A percentile compares a stretch with the other conserved stretches of the same genome.
These are phyloP conservation scores for Lindbergichthys nudifrons DNA, from an alignment of 2,797 vertebrate species.

Conservation along the genomic window DNA sequence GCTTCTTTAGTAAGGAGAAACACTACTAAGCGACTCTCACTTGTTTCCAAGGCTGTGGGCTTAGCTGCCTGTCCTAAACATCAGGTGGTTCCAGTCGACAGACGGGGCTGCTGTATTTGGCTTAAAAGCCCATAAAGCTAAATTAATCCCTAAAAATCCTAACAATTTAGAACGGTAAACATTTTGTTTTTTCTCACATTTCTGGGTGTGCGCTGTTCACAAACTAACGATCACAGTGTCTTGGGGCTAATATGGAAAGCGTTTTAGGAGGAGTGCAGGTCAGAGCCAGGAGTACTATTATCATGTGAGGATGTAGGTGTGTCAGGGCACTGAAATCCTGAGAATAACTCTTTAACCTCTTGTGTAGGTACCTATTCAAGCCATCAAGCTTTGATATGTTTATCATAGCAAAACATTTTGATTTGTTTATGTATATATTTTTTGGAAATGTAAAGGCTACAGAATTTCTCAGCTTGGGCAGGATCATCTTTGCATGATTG, in stretches of 20 bases:
- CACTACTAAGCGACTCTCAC: conserved; percentile 34
- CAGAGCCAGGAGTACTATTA: conserved; percentile 59
- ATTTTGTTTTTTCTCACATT: conserved; percentile 19
- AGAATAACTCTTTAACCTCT: conserved; percentile 65
- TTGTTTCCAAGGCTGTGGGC: conserved; percentile 33
- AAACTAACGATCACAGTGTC: conserved; percentile 11
- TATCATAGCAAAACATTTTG: conserved; percentile 84
- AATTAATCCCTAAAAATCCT: conserved; percentile 10
- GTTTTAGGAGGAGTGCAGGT: conserved; percentile 23
- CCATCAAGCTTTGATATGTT: conserved; percentile 90
- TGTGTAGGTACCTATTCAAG: conserved; percentile 82
- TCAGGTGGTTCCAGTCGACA: conserved; percentile 54
- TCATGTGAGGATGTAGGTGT: conserved; percentile 52
- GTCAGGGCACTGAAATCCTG: conserved; percentile 61
- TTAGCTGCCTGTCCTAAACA: conserved; percentile 37
- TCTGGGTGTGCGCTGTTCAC: conserved; percentile 8
- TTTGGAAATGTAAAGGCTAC: conserved; percentile 78
- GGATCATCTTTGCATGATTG: conserved; percentile 74
- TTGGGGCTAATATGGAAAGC: conserved; percentile 18
- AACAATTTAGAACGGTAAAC: conserved; percentile 15
- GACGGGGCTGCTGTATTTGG: conserved; percentile 25
- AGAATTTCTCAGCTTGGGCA: conserved; percentile 70
- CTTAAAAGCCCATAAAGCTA: conserved; percentile 15
- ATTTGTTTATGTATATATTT: conserved; percentile 73
- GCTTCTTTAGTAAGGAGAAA: conserved; percentile 42